Percentiles rank a stretch among this genome's conserved stretches.
These are phyloP conservation scores for Mechanitis mazaeus DNA, from an alignment of 2,888 invertebrate species.

Conservation along the genomic window DNA sequence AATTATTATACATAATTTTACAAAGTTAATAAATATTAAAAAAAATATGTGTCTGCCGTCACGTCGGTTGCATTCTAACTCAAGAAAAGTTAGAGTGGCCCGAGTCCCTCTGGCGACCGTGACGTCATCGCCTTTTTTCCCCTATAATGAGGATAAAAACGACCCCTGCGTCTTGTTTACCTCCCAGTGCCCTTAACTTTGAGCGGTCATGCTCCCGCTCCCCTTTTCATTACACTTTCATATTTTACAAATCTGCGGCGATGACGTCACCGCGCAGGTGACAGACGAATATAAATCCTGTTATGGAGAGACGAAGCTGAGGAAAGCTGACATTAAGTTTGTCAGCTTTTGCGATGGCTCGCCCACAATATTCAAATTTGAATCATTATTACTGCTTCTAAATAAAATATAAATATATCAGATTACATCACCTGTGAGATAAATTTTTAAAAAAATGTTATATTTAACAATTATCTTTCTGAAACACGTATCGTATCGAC, in stretches of 20 bases:
- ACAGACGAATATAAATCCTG: constrained; percentile 57
- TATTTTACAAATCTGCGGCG: constrained; percentile 28
- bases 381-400: background rate
- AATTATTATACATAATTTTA: background rate
- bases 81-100: constrained; percentile 50
- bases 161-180: constrained; percentile 43
- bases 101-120: constrained; percentile 58
- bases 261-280: constrained; percentile 46
- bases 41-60: constrained; percentile 42
- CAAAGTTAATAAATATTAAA: constrained; percentile 1
- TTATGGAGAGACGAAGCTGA: constrained; percentile 55
- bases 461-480: too few species aligned
- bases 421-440: constrained; percentile 4
- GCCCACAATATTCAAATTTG: constrained; percentile 48
- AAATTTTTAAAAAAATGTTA: background rate
- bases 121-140: constrained; percentile 53
- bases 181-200: constrained; percentile 25
- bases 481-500: too few species aligned
- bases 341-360: constrained; percentile 66
- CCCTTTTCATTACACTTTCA: constrained; percentile 10
- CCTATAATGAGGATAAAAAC: constrained; percentile 39
- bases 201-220: constrained; percentile 26
- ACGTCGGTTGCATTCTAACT: constrained; percentile 51
- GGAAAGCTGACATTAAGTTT: constrained; percentile 55
- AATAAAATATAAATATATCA: constrained; percentile 1